A percentile compares a stretch with the other conserved stretches of the same genome.
These are phyloP conservation scores for Triplophysa tibetana DNA, from an alignment of 2,113 vertebrate species.

Conservation along the genomic window DNA sequence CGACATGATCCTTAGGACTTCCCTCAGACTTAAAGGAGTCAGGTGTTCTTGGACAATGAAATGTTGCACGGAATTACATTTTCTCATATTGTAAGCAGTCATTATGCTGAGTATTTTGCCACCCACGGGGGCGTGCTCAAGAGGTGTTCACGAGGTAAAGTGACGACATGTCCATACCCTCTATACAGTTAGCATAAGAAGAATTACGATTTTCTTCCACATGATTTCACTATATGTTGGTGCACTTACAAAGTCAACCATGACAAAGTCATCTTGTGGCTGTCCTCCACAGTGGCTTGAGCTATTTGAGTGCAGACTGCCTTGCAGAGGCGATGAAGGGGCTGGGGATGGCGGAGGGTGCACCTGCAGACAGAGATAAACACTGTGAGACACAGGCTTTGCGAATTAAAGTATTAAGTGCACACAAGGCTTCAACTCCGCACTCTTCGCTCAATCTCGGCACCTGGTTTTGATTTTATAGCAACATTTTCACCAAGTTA, in stretches of 20 bases:
- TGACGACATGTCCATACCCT: too few relatives aligned
- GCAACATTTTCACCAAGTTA: too few relatives aligned
- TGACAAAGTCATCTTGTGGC: constrained; percentile 93
- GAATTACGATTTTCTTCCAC: background rate
- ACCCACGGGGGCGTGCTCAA: too few relatives aligned
- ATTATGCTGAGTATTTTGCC: too few relatives aligned
- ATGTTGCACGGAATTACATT: too few relatives aligned
- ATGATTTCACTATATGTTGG: background rate
- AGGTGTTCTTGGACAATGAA: too few relatives aligned
- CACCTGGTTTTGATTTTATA: too few relatives aligned
- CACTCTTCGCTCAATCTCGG: too few relatives aligned
- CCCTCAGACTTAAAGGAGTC: too few relatives aligned
- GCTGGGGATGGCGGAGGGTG: constrained; percentile 89
- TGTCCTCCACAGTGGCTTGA: constrained; percentile 85
- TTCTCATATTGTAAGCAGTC: too few relatives aligned
- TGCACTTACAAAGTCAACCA: constrained; percentile 93
- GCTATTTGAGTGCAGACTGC: constrained; percentile 89
- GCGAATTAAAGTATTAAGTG: background rate
- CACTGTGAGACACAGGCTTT: background rate
- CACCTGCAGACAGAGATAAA: constrained; percentile 73
- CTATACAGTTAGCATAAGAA: background rate
- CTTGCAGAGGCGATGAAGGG: constrained; percentile 84
- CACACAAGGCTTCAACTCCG: background rate
- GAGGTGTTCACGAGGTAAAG: too few relatives aligned
- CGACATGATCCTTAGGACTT: too few relatives aligned